phyloP scores from a whole-genome alignment of 1,140 invertebrate species.

The Holcopasites calliopsidis region DNA sequence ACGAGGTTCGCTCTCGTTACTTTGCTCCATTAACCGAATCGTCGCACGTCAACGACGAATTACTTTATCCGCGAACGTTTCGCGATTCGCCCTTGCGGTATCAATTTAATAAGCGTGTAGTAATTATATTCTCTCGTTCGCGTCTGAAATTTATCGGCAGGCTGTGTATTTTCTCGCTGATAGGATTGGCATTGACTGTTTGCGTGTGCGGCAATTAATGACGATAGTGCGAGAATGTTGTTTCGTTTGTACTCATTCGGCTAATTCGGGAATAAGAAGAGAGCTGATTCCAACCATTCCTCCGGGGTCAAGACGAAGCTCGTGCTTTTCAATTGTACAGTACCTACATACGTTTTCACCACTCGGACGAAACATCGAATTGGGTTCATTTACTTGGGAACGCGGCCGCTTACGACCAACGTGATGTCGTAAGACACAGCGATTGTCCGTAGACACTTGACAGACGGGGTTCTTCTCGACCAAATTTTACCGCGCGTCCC shows the following conservation, averaged over 20 bases:
- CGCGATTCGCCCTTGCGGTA: background rate
- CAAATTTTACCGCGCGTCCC: constrained; percentile 50
- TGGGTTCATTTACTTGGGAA: constrained; percentile 29
- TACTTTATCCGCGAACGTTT: constrained; percentile 11
- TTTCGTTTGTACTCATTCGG: too few species aligned
- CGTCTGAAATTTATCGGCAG: too few species aligned
- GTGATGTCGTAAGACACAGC: constrained; percentile 23
- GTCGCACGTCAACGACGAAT: constrained; percentile 24
- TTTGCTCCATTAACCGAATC: constrained; percentile 43
- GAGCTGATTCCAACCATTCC: too few species aligned
- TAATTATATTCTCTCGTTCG: too few species aligned
- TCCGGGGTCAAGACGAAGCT: background rate
- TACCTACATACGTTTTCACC: background rate
- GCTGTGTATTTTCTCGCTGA: too few species aligned
- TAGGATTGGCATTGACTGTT: too few species aligned
- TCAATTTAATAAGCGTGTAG: too few species aligned
- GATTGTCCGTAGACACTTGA: constrained; percentile 6
- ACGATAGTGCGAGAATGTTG: too few species aligned
- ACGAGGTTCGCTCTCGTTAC: constrained; percentile 4
- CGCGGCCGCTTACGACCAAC: background rate
- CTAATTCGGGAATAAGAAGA: too few species aligned
- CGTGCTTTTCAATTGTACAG: background rate
- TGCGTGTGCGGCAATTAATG: too few species aligned
- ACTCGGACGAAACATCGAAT: background rate
- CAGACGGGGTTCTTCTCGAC: constrained; percentile 31